Evolutionary conservation across 2,113 vertebrate genomes (phyloP).

Genomic region (Mohoua ochrocephala): DNA sequence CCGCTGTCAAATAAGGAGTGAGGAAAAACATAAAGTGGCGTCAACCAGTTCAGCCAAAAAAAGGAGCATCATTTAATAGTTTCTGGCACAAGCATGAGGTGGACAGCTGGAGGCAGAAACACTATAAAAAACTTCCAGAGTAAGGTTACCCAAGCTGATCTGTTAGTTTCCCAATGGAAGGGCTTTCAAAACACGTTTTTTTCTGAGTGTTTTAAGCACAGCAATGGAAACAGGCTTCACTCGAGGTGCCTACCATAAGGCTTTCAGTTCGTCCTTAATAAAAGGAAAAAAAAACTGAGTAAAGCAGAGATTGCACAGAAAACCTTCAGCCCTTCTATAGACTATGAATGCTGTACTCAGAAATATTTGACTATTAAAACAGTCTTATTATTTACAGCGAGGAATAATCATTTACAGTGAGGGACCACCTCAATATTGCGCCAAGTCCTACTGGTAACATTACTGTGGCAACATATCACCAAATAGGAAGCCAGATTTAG

Average conservation of each 20-base stretch:
- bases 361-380: background rate
- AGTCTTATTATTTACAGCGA: background rate
- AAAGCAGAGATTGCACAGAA: background rate
- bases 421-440: background rate
- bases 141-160: background rate
- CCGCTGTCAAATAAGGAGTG: background rate
- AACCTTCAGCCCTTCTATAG: background rate
- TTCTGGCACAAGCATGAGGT: background rate
- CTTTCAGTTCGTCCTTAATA: background rate
- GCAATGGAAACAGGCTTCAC: background rate
- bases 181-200: background rate
- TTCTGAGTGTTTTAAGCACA: background rate
- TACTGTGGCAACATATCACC: background rate
- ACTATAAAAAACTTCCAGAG: background rate
- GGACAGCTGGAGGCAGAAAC: background rate
- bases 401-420: background rate
- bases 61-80: background rate
- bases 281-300: background rate
- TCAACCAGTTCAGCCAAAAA: background rate
- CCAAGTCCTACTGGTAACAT: background rate
- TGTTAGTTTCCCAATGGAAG: background rate
- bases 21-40: background rate
- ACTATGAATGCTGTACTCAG: background rate
- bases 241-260: background rate
- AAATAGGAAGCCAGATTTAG: conserved; percentile 3